Percentiles rank a stretch among this genome's conserved stretches.
These are phyloP conservation scores for Mesorhabditis sp. DNA, from an alignment of 2,888 invertebrate species.

Conservation along the genomic window DNA sequence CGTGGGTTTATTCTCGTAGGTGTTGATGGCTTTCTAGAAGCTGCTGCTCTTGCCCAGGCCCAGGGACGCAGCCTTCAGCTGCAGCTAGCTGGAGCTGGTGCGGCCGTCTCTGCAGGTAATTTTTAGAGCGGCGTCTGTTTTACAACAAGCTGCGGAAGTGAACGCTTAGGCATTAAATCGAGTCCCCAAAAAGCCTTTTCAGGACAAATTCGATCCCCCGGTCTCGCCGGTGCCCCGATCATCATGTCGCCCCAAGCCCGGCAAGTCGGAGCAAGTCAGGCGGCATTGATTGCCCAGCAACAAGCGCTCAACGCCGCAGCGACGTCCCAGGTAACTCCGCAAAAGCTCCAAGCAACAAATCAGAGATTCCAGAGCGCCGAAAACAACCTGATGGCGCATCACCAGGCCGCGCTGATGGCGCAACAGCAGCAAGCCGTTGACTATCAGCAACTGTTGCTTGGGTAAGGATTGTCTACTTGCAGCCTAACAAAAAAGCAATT, in stretches of 20 bases:
- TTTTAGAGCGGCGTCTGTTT: constrained; percentile 25
- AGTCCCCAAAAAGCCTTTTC: neutral
- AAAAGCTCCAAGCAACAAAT: neutral
- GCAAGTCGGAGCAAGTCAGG: constrained; percentile 19
- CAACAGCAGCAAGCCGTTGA: constrained; percentile 35
- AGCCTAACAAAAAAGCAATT: neutral
- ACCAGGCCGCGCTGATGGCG: constrained; percentile 35
- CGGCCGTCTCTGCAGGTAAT: neutral
- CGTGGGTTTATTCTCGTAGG: constrained; percentile 17
- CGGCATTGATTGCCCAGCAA: constrained; percentile 10
- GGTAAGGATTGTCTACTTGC: constrained; percentile 17
- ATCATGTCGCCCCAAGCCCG: constrained; percentile 45
- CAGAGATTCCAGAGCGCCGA: neutral
- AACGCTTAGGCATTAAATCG: constrained; percentile 15
- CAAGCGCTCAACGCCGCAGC: constrained; percentile 12
- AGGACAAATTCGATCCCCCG: constrained; percentile 3
- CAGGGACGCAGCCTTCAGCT: neutral
- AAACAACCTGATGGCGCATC: constrained; percentile 20
- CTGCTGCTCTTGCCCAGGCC: neutral
- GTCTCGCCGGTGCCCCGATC: constrained; percentile 41
- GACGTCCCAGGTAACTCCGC: constrained; percentile 8
- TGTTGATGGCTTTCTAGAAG: neutral
- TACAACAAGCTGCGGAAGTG: constrained; percentile 18
- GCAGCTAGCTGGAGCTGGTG: neutral
- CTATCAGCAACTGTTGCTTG: constrained; percentile 41